These are phyloP conservation scores for Drosophila quadrilineata DNA, from an alignment of 1,140 invertebrate genomes.

Conservation along the genomic window DNA sequence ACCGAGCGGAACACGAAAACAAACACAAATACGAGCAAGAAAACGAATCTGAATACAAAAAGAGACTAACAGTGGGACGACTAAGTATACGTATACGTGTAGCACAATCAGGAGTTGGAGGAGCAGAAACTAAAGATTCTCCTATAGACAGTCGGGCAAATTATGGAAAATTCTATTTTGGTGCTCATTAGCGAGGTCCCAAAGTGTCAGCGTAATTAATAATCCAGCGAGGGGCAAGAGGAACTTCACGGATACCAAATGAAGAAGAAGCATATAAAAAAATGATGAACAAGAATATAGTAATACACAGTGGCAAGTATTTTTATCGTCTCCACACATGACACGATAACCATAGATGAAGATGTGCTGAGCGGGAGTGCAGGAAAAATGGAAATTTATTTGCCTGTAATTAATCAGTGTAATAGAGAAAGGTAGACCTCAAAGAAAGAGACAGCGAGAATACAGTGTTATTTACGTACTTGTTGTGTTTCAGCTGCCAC, in stretches of 20 bases:
- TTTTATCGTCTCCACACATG: slow-evolving; percentile 56
- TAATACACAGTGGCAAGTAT: slow-evolving; percentile 54
- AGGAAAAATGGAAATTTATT: slow-evolving; percentile 48
- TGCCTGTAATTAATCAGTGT: slow-evolving; percentile 61
- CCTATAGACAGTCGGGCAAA: slow-evolving; percentile 42
- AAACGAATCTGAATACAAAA: too few relatives aligned
- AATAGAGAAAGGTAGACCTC: slow-evolving; percentile 10
- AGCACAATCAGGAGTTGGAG: too few relatives aligned
- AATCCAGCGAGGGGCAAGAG: slow-evolving; percentile 35
- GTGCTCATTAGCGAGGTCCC: slow-evolving; percentile 64
- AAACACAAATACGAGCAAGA: slow-evolving; percentile 38
- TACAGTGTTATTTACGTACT: slow-evolving; percentile 15
- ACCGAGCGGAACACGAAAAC: neutral
- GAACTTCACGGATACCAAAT: slow-evolving; percentile 10
- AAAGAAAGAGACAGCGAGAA: neutral
- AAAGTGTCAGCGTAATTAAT: slow-evolving; percentile 70
- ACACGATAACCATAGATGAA: too few relatives aligned
- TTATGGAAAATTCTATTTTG: slow-evolving; percentile 70
- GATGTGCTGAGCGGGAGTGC: neutral
- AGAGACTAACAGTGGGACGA: too few relatives aligned
- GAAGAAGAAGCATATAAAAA: slow-evolving; percentile 14
- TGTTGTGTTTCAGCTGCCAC: neutral
- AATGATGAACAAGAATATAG: slow-evolving; percentile 19
- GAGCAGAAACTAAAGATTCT: slow-evolving; percentile 1
- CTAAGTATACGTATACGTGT: neutral